Conservation (phyloP, 2,113 vertebrate genomes). For the Aramus guarauna region DNA sequence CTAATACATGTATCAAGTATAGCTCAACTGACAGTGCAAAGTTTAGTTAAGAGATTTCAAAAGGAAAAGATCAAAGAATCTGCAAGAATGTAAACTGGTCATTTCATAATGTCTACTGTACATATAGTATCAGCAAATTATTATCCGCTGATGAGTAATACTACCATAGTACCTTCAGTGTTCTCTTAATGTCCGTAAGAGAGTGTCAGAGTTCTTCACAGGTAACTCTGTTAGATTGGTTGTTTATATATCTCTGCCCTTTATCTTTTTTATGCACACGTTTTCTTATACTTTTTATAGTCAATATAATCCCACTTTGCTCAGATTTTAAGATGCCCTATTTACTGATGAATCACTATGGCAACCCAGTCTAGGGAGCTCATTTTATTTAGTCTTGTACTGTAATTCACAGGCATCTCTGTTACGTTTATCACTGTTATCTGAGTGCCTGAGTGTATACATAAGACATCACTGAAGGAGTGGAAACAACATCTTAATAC, state of each 20-base stretch:
- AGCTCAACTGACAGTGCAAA: constrained; percentile 56
- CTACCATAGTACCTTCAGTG: not conserved
- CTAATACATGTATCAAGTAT: constrained; percentile 23
- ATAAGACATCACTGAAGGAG: constrained; percentile 39
- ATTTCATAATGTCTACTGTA: constrained; percentile 31
- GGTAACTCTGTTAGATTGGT: not conserved
- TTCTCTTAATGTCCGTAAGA: not conserved
- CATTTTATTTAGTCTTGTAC: not conserved
- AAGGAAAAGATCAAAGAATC: constrained; percentile 51
- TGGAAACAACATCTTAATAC: constrained; percentile 14
- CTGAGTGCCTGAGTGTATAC: not conserved
- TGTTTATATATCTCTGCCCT: constrained; percentile 24
- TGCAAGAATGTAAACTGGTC: constrained; percentile 43
- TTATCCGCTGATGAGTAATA: not conserved
- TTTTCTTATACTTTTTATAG: constrained; percentile 9
- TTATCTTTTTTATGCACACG: not conserved
- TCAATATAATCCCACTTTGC: not conserved
- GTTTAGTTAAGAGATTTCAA: constrained; percentile 40
- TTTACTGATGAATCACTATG: not conserved
- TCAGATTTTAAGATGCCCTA: constrained; percentile 16
- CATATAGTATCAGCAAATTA: not conserved
- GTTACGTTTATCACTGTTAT: not conserved
- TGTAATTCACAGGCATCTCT: not conserved
- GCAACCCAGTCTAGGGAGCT: not conserved
- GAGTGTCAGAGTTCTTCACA: not conserved